phyloP scores from a whole-genome alignment of 2,113 vertebrate genomes.

The Notechis scutatus region DNA sequence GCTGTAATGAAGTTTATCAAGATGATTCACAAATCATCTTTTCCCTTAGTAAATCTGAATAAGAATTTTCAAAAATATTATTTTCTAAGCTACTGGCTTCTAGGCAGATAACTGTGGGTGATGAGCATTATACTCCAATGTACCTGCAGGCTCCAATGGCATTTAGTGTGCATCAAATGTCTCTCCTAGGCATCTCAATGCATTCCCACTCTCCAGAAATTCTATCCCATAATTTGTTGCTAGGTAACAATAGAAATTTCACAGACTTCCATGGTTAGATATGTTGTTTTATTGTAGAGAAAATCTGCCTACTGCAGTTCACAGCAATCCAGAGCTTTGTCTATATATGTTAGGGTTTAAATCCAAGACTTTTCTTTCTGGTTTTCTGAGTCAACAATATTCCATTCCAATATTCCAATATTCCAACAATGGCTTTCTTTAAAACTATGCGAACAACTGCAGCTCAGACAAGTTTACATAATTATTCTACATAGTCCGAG shows the following conservation, averaged over 20 bases:
- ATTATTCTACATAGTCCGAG: neutral
- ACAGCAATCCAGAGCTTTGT: neutral
- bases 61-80: neutral
- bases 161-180: neutral
- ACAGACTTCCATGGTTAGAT: neutral
- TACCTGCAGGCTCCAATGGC: neutral
- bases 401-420: neutral
- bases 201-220: neutral
- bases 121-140: neutral
- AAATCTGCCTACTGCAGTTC: neutral
- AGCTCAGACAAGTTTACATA: neutral
- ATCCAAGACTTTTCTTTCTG: neutral
- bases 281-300: neutral
- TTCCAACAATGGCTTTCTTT: neutral
- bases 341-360: neutral
- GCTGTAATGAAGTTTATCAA: neutral
- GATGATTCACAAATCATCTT: neutral
- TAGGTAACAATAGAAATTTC: neutral
- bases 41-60: neutral
- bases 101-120: neutral
- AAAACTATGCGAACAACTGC: neutral
- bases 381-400: neutral
- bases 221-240: neutral
- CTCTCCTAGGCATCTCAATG: neutral
- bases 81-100: neutral